These are phyloP conservation scores for Yponomeuta sedellus DNA, from an alignment of 2,888 invertebrate species.

Conservation along the genomic window DNA sequence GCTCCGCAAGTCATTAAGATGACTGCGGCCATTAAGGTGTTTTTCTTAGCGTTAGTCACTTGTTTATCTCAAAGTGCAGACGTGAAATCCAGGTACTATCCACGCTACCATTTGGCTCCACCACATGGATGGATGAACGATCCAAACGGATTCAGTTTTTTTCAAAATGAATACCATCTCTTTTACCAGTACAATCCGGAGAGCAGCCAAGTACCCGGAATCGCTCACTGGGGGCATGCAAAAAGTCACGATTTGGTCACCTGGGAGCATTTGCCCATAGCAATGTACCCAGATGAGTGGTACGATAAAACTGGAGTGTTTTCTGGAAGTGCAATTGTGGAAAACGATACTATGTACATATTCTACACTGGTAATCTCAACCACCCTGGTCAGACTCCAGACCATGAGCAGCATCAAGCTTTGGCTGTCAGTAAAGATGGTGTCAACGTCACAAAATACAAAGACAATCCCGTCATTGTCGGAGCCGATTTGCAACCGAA, in stretches of 20 bases:
- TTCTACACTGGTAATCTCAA: conserved; percentile 60
- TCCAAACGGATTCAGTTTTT: conserved; percentile 69
- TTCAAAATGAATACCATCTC: conserved; percentile 55
- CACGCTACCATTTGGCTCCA: conserved; percentile 52
- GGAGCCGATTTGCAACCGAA: conserved; percentile 48
- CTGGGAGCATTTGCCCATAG: conserved; percentile 66
- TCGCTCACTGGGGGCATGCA: conserved; percentile 72
- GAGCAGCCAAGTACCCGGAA: conserved; percentile 43
- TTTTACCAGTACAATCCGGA: conserved; percentile 70
- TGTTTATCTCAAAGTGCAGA: not conserved
- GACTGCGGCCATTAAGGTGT: not conserved
- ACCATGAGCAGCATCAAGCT: conserved; percentile 48
- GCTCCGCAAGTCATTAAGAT: not conserved
- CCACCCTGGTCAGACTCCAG: conserved; percentile 35
- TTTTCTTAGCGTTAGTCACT: not conserved
- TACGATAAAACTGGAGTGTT: conserved; percentile 61
- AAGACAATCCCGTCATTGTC: conserved; percentile 48
- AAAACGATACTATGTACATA: conserved; percentile 46
- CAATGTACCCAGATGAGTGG: conserved; percentile 55
- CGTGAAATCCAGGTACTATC: conserved; percentile 37
- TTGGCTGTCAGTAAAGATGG: conserved; percentile 54
- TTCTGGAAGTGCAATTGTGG: conserved; percentile 64
- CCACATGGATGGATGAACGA: conserved; percentile 72
- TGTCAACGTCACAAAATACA: conserved; percentile 42
- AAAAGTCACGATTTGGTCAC: conserved; percentile 57